Base-by-base conservation (phyloP, 2,113 vertebrate genomes). In the Pteropus alecto region DNA sequence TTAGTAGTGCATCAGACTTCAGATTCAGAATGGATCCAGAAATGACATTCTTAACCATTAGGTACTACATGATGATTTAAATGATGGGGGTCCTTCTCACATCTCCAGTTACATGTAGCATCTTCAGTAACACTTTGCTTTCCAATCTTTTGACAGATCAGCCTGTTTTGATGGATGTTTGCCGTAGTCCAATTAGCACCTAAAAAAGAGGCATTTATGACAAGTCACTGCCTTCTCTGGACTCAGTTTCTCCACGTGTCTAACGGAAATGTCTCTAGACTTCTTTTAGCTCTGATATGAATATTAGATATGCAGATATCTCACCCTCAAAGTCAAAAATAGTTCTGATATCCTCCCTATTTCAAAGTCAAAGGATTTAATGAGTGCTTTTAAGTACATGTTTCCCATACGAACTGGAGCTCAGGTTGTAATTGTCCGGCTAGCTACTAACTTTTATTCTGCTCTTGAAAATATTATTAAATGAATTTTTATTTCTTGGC, bases 391-490 rank as follows among this genome's bases (percentile, higher is more conserved):
- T 28, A 60, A 87, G 33, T 2, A 38, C 21, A 83, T 28, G 6
- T 89, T 95, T 76, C 60, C 26, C 70, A 26, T 77, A 41, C 65
- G 51, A 61, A 33, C 41, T 76, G 33, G 82, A 94, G 73, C 58
- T 87, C 87, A 78, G 61, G 28, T 54, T 86, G 33, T 82, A 83
- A 54, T 74, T 51, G 22, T n/a, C 26, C 73, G 18, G 14, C 85
- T 85, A 12, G 30, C n/a, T 85, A 48, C 43, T 91, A 79, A 94
- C 54, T 43, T 71, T 93, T 78, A 89, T 85, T 92, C n/a, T 74
- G 26, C 30, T 95, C 82, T 85, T 92, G 48, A 84, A 86, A 86
- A 89, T 67, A 51, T 43, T 51, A 74, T 19, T 41, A 43, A 89
- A 41, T 89, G 38, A 21, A 30, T 81, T 91, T 88, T 88, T 71